These are phyloP conservation scores for Enteromius mattozi DNA, from an alignment of 2,797 vertebrate genomes.

Conservation along the genomic window DNA sequence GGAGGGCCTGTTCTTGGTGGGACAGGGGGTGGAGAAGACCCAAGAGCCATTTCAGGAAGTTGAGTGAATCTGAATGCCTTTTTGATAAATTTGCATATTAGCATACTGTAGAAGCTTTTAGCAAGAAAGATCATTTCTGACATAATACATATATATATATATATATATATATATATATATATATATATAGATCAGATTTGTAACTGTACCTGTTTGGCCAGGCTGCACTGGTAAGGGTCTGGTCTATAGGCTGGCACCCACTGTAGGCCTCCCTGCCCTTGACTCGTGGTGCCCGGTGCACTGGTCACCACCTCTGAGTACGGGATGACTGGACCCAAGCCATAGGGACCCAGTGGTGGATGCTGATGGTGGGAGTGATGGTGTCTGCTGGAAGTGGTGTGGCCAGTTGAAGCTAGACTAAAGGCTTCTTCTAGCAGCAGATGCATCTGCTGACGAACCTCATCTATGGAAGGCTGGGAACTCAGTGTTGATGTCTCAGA, in stretches of 20 bases:
- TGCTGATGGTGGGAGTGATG: constrained; percentile 79
- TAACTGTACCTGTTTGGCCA: constrained; percentile 89
- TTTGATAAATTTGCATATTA: constrained; percentile 1
- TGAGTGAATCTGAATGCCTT: constrained; percentile 98
- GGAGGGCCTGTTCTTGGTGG: constrained; percentile 93
- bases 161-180: background rate
- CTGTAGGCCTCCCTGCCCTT: constrained; percentile 86
- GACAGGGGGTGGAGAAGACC: constrained; percentile 91
- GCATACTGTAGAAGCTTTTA: background rate
- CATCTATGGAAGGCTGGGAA: constrained; percentile 99
- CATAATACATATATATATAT: background rate
- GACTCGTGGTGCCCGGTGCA: constrained; percentile 90
- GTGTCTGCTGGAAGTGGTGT: constrained; percentile 84
- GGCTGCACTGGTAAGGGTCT: constrained; percentile 93
- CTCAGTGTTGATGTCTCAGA: constrained; percentile 97
- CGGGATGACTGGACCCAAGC: constrained; percentile 85
- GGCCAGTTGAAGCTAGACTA: constrained; percentile 94
- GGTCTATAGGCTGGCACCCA: constrained; percentile 93
- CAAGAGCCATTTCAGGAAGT: constrained; percentile 96
- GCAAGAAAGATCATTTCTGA: background rate
- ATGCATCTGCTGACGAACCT: constrained; percentile 99
- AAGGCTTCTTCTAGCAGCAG: constrained; percentile 97
- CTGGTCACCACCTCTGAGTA: constrained; percentile 95
- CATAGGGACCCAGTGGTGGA: constrained; percentile 82
- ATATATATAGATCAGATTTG: background rate